Conservation (phyloP, 2,113 vertebrate genomes). For the Acanthochromis polyacanthus region DNA sequence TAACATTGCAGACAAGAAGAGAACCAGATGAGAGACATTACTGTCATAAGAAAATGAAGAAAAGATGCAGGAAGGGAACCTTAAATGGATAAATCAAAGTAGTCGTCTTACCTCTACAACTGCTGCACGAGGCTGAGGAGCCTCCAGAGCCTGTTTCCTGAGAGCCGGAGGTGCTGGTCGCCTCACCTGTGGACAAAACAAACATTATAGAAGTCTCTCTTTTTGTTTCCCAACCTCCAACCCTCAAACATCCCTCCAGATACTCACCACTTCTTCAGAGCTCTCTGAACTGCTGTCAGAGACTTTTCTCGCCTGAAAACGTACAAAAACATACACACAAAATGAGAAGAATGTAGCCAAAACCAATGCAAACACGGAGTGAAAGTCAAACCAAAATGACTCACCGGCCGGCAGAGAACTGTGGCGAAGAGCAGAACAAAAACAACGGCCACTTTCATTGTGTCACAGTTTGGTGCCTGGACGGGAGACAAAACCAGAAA, state of each 20-base stretch:
- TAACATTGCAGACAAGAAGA: too few species aligned
- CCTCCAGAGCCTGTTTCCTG: constrained; percentile 21
- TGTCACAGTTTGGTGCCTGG: constrained; percentile 65
- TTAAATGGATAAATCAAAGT: background rate
- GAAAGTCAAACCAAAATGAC: constrained; percentile 32
- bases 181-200: constrained; percentile 58
- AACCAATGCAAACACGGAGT: background rate
- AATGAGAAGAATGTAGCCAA: background rate
- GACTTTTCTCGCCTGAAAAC: constrained; percentile 69
- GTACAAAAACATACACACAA: constrained; percentile 1
- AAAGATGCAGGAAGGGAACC: too few species aligned
- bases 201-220: background rate
- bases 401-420: constrained; percentile 83
- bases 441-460: constrained; percentile 82
- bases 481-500: constrained; percentile 40
- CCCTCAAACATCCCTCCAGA: background rate
- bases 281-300: constrained; percentile 83
- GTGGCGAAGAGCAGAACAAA: constrained; percentile 83
- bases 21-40: too few species aligned
- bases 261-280: constrained; percentile 81
- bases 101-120: constrained; percentile 66
- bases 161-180: constrained; percentile 40
- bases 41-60: too few species aligned
- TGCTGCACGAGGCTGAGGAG: constrained; percentile 29
- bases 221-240: background rate